Conservation (phyloP, 2,113 vertebrate genomes). For the Mobula birostris region DNA sequence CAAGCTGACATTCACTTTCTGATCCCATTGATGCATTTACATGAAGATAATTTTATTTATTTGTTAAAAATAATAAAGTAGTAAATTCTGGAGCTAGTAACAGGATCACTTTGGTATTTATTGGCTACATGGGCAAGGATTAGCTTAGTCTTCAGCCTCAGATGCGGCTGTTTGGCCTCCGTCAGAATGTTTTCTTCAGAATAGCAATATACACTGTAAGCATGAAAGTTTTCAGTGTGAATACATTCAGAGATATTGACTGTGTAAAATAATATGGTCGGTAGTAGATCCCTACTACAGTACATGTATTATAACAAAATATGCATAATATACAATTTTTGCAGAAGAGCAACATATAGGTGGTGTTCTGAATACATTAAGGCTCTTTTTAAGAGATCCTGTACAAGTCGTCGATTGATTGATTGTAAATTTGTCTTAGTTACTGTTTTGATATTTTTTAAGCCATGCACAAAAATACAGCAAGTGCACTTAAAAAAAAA, state of each 20-base stretch:
- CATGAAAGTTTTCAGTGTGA: neutral
- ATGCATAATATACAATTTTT: no score
- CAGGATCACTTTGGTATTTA: neutral
- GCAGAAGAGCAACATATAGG: no score
- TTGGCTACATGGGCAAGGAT: neutral
- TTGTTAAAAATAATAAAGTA: neutral
- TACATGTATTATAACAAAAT: no score
- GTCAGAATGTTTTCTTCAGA: neutral
- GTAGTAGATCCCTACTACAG: neutral
- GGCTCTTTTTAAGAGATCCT: neutral
- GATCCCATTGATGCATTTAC: neutral
- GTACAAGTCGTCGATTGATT: neutral
- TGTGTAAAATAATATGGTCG: neutral
- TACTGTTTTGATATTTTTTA: no score
- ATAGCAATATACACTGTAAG: no score
- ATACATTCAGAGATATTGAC: neutral
- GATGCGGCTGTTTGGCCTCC: neutral
- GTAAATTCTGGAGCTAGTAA: neutral
- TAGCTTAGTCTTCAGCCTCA: neutral
- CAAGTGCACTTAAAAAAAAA: neutral
- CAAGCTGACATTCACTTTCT: neutral
- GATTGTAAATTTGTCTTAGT: neutral
- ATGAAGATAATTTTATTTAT: neutral
- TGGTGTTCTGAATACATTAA: no score
- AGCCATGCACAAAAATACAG: neutral